Evolutionary conservation across 2,113 vertebrate genomes (phyloP).

Genomic region (Tachycineta bicolor): DNA sequence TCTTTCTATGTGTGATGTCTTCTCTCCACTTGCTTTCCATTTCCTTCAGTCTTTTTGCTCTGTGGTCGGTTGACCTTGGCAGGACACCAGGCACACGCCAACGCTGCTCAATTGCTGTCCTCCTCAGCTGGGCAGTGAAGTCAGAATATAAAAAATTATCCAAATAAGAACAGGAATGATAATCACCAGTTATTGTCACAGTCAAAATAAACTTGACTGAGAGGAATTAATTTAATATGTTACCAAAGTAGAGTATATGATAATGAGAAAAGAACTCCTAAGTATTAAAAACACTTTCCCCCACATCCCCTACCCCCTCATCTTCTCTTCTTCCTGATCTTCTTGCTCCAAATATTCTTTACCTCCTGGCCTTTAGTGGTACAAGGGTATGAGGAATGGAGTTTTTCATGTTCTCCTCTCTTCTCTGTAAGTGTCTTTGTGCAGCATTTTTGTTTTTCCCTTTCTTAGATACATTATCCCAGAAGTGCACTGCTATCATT

Average conservation of each 20-base stretch:
- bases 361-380: neutral
- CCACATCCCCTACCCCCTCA: fast-evolving
- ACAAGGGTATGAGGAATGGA: neutral
- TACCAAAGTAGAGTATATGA: neutral
- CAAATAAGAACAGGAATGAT: neutral
- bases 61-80: neutral
- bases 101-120: neutral
- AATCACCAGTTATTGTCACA: neutral
- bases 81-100: neutral
- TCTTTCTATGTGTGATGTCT: neutral
- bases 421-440: neutral
- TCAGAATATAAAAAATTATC: neutral
- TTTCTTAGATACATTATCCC: neutral
- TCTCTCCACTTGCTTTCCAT: neutral
- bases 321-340: neutral
- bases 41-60: neutral
- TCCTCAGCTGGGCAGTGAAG: too few species aligned
- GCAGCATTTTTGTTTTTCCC: neutral
- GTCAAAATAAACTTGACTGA: neutral
- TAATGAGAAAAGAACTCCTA: neutral
- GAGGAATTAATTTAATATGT: neutral
- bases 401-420: neutral
- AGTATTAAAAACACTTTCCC: neutral
- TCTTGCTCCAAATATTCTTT: neutral
- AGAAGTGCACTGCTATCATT: neutral